A percentile compares a stretch with the other conserved stretches of the same genome.
Evolutionary conservation across 2,888 invertebrate species (phyloP).

Genomic region (Pyrgus malvae): DNA sequence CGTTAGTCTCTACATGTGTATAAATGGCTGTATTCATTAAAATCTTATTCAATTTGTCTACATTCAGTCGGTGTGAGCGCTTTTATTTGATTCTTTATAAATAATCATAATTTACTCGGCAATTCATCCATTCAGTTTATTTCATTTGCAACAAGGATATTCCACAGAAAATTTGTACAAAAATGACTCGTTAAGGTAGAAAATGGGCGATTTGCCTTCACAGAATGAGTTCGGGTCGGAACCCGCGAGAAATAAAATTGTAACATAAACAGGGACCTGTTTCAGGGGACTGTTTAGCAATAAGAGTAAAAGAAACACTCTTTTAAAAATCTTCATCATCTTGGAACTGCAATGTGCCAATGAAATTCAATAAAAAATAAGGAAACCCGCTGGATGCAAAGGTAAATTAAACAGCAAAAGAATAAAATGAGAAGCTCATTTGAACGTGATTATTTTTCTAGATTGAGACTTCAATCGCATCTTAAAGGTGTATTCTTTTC

Average conservation of each 20-base stretch:
- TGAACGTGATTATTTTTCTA: conserved; percentile 48
- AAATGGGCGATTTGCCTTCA: conserved; percentile 8
- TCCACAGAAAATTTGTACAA: not conserved
- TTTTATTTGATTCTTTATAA: conserved; percentile 18
- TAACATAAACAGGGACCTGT: conserved; percentile 1
- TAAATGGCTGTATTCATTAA: conserved; percentile 20
- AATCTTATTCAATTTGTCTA: conserved; percentile 15
- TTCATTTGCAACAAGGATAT: conserved; percentile 3
- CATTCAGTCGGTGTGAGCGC: conserved; percentile 4
- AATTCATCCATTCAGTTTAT: conserved; percentile 7
- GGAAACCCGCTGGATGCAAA: conserved; percentile 52
- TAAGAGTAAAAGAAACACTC: conserved; percentile 56
- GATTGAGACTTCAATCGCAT: conserved; percentile 24
- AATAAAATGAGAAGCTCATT: conserved; percentile 51
- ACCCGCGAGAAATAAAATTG: not conserved
- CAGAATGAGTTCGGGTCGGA: not conserved
- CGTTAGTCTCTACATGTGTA: not conserved
- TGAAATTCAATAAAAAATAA: conserved; percentile 53
- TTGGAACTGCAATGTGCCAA: conserved; percentile 42
- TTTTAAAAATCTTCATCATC: conserved; percentile 56
- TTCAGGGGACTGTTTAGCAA: conserved; percentile 43
- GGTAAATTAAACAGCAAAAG: conserved; percentile 62
- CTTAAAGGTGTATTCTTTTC: conserved; percentile 21
- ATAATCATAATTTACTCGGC: conserved; percentile 10
- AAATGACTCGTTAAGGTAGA: conserved; percentile 7